Base-by-base conservation (phyloP, 2,113 vertebrate species). In the Taxidea taxus region DNA sequence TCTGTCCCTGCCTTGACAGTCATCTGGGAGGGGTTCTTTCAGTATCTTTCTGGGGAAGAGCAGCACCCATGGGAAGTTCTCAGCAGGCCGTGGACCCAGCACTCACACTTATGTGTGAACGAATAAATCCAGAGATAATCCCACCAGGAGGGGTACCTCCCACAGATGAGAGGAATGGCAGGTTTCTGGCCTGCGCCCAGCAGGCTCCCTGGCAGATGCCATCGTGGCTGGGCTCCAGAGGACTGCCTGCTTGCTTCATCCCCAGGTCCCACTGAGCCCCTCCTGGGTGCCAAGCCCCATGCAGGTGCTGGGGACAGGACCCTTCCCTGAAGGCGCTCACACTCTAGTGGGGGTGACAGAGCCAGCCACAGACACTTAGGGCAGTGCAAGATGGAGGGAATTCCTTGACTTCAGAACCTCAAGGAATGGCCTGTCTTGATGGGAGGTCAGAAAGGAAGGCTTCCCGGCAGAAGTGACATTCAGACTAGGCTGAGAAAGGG, bases 361-460 rank as follows among this genome's bases (percentile, higher is more conserved):
- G 74, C 4, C 4, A 16, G 5, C 64, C 23, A 29, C 80, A 54
- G 27, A 60, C 51, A 54, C 1, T 47, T 31, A 47, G 23, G 37
- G 49, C 21, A 29, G 8, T 20, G 54, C 20, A 15, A 31, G 25
- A 14, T 42, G 21, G 18, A 72, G 34, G 54, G 70, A 70, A 60
- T 9, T 31, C 44, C 10, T 1, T 0, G 2, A 31, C 31, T 56
- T n/a, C 0, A 15, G 68, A 44, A 44, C 51, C 39, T 84, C 4
- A 15, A 77, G 72, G 15, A 51, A 13, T 21, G 14, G 3, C 47
- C 6, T 0, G 25, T 21, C 15, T 21, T 60, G n/a, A 68, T 0
- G 6, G 81, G 58, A 74, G 34, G 64, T 34, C 34, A 66, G 64
- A 29, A n/a, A 58, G 37, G 25, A 42, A 58, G 34, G 25, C 39